These are phyloP conservation scores for Falcunculus frontatus DNA, from an alignment of 2,113 vertebrate genomes.

Conservation along the genomic window DNA sequence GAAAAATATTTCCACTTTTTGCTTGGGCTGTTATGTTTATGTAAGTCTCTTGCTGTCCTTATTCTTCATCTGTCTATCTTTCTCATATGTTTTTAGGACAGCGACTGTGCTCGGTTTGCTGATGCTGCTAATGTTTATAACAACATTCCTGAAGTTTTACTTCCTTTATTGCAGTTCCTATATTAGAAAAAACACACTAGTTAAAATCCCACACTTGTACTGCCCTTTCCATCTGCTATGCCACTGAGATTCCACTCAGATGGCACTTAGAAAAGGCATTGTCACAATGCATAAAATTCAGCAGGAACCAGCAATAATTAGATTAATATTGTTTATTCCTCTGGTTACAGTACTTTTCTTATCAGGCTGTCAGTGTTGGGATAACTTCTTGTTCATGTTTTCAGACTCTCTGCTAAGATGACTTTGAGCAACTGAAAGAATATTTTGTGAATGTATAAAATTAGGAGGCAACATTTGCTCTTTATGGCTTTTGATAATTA, in stretches of 20 bases:
- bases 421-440: not conserved
- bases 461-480: not conserved
- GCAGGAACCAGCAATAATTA: not conserved
- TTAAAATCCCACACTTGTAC: not conserved
- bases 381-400: not conserved
- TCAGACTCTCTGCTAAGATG: not conserved
- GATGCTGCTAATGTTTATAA: not conserved
- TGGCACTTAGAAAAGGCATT: not conserved
- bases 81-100: not conserved
- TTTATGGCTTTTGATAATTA: constrained; percentile 6
- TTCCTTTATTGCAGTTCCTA: not conserved
- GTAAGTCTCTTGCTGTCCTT: not conserved
- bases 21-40: not conserved
- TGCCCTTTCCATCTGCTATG: not conserved
- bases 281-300: not conserved
- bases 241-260: not conserved
- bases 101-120: not conserved
- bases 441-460: not conserved
- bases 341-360: not conserved
- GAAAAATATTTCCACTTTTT: not conserved
- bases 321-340: not conserved
- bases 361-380: not conserved
- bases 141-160: not conserved
- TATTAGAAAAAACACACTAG: not conserved
- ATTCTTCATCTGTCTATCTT: not conserved